Conservation (phyloP, 2,113 vertebrate species). For the Calidris pygmaea region DNA sequence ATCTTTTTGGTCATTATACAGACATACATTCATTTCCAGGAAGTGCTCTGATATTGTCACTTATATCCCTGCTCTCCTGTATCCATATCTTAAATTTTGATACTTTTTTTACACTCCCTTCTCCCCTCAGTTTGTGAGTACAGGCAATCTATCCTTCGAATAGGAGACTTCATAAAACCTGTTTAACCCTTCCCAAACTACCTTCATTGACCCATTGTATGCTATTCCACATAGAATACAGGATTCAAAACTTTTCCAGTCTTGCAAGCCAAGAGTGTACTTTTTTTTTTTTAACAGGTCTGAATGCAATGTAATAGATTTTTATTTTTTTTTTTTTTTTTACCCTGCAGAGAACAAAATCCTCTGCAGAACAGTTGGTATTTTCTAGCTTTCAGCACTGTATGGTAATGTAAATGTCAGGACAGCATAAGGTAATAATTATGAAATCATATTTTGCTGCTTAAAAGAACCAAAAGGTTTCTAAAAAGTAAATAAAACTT, state of each 20-base stretch:
- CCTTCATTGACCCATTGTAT: not conserved
- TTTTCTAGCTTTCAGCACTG: conserved; percentile 60
- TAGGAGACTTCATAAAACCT: not conserved
- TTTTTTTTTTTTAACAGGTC: not conserved
- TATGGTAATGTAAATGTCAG: conserved; percentile 65
- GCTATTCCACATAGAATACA: not conserved
- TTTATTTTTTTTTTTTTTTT: not conserved
- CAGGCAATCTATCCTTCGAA: not conserved
- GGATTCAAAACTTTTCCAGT: not conserved
- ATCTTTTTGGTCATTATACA: not conserved
- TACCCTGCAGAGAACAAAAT: conserved; percentile 49
- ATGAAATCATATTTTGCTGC: conserved; percentile 54
- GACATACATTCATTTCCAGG: not conserved
- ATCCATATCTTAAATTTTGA: not conserved
- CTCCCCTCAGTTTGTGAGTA: not conserved
- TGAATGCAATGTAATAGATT: conserved; percentile 38
- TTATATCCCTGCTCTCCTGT: no score
- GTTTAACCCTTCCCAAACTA: not conserved
- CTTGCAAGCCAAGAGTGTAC: not conserved
- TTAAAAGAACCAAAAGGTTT: conserved; percentile 55
- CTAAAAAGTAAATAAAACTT: conserved; percentile 51
- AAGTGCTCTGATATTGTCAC: not conserved
- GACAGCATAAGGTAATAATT: conserved; percentile 64
- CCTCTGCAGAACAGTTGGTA: conserved; percentile 64
- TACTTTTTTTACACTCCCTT: not conserved